Conservation (phyloP, 23 tunicate genomes). For the Phallusia fumigata region DNA sequence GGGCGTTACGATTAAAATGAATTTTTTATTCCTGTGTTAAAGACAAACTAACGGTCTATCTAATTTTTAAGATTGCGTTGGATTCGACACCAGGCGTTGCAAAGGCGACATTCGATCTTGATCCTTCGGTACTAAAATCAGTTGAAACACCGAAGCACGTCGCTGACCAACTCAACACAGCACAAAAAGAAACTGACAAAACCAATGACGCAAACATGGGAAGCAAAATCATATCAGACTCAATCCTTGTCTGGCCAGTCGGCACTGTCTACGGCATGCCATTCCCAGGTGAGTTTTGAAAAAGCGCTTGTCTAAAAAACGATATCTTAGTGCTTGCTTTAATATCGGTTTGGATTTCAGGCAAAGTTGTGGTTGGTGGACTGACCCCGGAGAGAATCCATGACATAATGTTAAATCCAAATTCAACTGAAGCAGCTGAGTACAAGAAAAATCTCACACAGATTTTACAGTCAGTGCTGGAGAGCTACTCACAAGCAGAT, state of each 20-base stretch:
- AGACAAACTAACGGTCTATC: neutral
- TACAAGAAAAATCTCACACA: neutral
- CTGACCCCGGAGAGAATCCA: conserved; percentile 25
- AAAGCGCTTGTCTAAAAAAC: neutral
- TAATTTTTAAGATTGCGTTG: neutral
- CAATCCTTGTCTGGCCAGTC: conserved; percentile 34
- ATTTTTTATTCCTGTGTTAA: neutral
- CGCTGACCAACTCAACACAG: conserved; percentile 11
- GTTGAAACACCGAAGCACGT: conserved; percentile 7
- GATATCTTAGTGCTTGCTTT: neutral
- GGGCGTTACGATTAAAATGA: neutral
- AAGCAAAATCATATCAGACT: conserved; percentile 16
- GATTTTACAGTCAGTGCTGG: neutral
- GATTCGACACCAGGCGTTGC: neutral
- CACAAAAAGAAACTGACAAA: conserved; percentile 9
- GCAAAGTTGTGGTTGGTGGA: conserved; percentile 40
- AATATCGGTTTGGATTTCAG: conserved; percentile 12
- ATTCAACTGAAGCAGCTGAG: neutral
- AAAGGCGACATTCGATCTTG: neutral
- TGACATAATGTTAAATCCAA: conserved; percentile 32
- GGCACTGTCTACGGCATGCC: conserved; percentile 57
- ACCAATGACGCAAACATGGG: neutral
- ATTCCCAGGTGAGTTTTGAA: conserved; percentile 42
- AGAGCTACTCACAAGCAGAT: conserved; percentile 2
- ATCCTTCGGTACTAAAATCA: neutral